Base-by-base conservation (phyloP, 2,888 invertebrate genomes). In the Cephalotes varians region DNA sequence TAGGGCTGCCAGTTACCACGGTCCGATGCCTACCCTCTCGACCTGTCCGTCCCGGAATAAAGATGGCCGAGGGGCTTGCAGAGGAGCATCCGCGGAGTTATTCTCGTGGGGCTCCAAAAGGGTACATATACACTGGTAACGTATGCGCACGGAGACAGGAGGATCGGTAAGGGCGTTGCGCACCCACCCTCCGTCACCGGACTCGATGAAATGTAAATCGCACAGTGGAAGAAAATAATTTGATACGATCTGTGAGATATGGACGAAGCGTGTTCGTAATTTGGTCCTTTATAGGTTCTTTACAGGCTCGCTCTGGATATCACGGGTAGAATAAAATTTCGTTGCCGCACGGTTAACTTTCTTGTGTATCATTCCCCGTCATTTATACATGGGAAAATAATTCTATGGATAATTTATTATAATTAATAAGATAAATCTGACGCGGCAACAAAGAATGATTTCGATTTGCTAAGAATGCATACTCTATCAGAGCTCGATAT, bases 11-110 rank as follows among this genome's bases (percentile, higher is more conserved):
- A 93, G 94, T 94, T 94, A 94, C 94, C 93, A 94, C 93, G 94
- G 93, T 94, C 93, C 94, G 93, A 94, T 94, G 94, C 94, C 92
- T 94, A 94, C 94, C 94, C 94, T 93, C 93, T 92, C 93, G 92
- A 92, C 92, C 92, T 93, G 94, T 93, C 93, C 92, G 91, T 91
- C 91, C 91, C 84, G 88, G 93, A 93, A 94, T 93, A 94, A 94
- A 93, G 94, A 94, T 94, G 93, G 92, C 90, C 90, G 88, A 88
- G 88, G 91, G 88, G 91, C 88, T 88, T 90, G 88, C 85, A 84
- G 84, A 65, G 56, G 87, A 88, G 84, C 87, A 90, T 90, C 89
- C 89, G 87, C 87, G 87, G 87, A 89, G 87, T 87, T 88, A 92
- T 91, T 88, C 92, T 90, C 91, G 62, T 89, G 92, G 93, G 92